A percentile compares a stretch with the other conserved stretches of the same genome.
Conservation (phyloP, 2,888 invertebrate genomes). For the Julus scanicus region DNA sequence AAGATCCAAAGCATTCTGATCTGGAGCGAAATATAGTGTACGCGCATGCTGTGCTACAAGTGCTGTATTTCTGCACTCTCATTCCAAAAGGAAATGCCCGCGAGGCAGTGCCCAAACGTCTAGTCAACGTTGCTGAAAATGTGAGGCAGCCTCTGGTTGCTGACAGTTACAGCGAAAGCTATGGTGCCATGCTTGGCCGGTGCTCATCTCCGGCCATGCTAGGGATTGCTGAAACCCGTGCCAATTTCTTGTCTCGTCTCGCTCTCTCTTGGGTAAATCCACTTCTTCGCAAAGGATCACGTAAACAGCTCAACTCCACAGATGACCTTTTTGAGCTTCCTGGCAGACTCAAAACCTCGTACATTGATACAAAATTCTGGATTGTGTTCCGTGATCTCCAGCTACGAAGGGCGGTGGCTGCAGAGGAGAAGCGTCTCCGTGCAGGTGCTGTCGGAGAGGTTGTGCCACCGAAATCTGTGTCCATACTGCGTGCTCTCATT, state of each 20-base stretch:
- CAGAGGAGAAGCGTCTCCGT: constrained; percentile 59
- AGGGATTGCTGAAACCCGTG: constrained; percentile 85
- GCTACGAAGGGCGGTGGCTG: constrained; percentile 53
- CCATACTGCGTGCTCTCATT: constrained; percentile 77
- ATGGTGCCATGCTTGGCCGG: constrained; percentile 57
- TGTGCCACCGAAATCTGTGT: constrained; percentile 49
- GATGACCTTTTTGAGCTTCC: constrained; percentile 89
- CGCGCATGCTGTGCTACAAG: constrained; percentile 69
- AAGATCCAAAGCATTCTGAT: not conserved
- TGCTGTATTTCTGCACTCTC: constrained; percentile 77
- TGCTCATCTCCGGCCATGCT: constrained; percentile 69
- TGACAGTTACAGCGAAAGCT: constrained; percentile 52
- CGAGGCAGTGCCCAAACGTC: constrained; percentile 70
- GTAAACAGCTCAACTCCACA: constrained; percentile 76
- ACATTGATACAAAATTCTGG: constrained; percentile 73
- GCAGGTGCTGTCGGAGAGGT: not conserved
- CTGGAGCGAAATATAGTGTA: constrained; percentile 57
- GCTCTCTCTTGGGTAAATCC: constrained; percentile 89
- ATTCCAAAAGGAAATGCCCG: constrained; percentile 73
- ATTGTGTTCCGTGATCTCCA: constrained; percentile 63
- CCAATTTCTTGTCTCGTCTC: constrained; percentile 77
- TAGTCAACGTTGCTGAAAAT: constrained; percentile 68
- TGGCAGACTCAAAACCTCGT: constrained; percentile 72
- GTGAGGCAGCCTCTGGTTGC: constrained; percentile 52
- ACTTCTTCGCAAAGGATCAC: constrained; percentile 80